Percentiles rank a stretch among this genome's conserved stretches.
phyloP scores from a whole-genome alignment of 2,797 vertebrate genomes.

The Synanceia verrucosa region DNA sequence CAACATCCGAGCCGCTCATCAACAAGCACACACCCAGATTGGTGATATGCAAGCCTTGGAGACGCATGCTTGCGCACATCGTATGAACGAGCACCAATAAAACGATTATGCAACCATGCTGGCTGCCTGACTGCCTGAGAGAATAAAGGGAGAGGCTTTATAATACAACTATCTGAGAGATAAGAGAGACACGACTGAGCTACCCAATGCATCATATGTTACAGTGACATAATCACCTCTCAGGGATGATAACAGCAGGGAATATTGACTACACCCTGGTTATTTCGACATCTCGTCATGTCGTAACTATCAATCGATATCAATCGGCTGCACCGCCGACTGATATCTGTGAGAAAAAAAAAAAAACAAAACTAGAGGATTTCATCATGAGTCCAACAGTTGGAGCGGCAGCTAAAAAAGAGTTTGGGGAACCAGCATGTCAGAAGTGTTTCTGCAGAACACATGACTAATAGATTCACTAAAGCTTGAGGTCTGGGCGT shows the following conservation, averaged over 20 bases:
- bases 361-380: not conserved
- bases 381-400: not conserved
- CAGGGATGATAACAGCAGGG: not conserved
- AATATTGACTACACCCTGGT: not conserved
- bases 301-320: not conserved
- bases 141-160: constrained; percentile 30
- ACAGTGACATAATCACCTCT: not conserved
- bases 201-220: not conserved
- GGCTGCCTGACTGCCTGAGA: not conserved
- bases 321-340: not conserved
- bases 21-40: constrained; percentile 38
- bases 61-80: constrained; percentile 11
- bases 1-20: constrained; percentile 6
- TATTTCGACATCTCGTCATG: not conserved
- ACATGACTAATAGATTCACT: constrained; percentile 2
- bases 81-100: constrained; percentile 17
- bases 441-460: constrained; percentile 42
- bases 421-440: constrained; percentile 13
- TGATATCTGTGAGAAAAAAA: no score
- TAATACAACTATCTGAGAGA: not conserved
- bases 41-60: constrained; percentile 4
- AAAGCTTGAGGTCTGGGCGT: constrained; percentile 24
- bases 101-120: constrained; percentile 35
- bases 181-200: not conserved
- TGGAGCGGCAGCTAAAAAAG: not conserved